Conservation (phyloP, 2,888 invertebrate species). For the Stictocephala bisonia region DNA sequence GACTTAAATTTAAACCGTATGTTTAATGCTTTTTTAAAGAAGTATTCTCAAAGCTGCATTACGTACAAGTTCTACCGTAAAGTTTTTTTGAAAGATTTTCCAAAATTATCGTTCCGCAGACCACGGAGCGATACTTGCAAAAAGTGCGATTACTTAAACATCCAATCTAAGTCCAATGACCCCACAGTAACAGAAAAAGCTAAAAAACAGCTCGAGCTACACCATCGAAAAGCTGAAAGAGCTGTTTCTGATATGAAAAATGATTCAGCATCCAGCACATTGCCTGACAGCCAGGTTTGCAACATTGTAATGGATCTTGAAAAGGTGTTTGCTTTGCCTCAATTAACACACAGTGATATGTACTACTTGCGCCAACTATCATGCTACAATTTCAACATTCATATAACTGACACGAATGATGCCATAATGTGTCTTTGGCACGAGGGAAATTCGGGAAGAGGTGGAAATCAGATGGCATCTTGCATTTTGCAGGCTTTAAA, state of each 20-base stretch:
- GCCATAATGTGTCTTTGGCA: slow-evolving; percentile 58
- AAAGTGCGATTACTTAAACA: no score
- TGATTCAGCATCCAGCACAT: not conserved
- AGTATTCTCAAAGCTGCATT: no score
- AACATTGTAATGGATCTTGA: slow-evolving; percentile 6
- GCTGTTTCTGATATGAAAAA: not conserved
- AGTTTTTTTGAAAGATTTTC: no score
- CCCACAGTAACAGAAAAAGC: no score
- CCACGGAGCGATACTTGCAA: no score
- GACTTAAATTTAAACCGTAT: no score
- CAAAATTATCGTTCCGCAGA: no score
- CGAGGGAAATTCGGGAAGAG: slow-evolving; percentile 17
- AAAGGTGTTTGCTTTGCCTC: slow-evolving; percentile 22
- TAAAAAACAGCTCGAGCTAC: not conserved
- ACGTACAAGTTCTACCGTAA: no score
- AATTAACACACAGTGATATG: slow-evolving; percentile 59
- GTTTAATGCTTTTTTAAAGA: no score
- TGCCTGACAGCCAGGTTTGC: not conserved
- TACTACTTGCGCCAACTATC: slow-evolving; percentile 59
- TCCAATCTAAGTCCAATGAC: no score
- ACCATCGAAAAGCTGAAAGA: slow-evolving; percentile 3
- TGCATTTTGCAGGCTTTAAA: slow-evolving; percentile 17
- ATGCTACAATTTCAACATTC: slow-evolving; percentile 55
- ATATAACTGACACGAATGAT: slow-evolving; percentile 53
- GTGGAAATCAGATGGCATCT: slow-evolving; percentile 34